A percentile compares a stretch with the other conserved stretches of the same genome.
Evolutionary conservation across 2,888 invertebrate genomes (phyloP).

Genomic region (Drosophila macrospina): DNA sequence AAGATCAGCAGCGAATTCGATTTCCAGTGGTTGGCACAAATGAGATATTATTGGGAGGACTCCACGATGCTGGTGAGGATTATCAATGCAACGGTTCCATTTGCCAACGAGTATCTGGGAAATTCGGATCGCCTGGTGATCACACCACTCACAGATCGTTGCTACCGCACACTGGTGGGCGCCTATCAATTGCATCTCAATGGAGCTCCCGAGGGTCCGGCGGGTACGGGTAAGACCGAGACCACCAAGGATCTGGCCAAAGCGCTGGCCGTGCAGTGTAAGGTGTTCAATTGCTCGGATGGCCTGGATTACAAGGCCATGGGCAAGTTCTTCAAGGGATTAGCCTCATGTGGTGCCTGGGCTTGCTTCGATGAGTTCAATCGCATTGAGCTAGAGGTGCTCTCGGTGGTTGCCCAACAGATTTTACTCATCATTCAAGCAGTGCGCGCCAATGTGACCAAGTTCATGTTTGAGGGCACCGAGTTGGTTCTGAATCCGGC

Average conservation of each 20-base stretch:
- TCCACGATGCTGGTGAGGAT: conserved; percentile 87
- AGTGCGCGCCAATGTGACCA: conserved; percentile 86
- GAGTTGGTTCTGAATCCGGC: conserved; percentile 87
- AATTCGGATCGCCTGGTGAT: conserved; percentile 88
- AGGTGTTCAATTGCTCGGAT: conserved; percentile 91
- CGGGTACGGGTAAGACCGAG: conserved; percentile 96
- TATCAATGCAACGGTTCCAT: conserved; percentile 89
- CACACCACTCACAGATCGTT: conserved; percentile 88
- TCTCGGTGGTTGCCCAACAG: conserved; percentile 91
- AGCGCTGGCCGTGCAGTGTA: conserved; percentile 94
- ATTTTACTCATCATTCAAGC: conserved; percentile 89
- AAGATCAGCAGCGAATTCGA: conserved; percentile 87
- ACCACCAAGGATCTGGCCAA: conserved; percentile 97
- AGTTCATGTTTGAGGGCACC: conserved; percentile 88
- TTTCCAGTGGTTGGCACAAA: conserved; percentile 90
- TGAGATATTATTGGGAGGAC: conserved; percentile 90
- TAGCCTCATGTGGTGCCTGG: conserved; percentile 91
- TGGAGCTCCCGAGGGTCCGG: conserved; percentile 90
- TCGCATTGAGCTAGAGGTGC: conserved; percentile 89
- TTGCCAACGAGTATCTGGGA: conserved; percentile 91
- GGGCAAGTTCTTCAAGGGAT: conserved; percentile 90
- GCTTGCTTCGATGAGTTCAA: conserved; percentile 91
- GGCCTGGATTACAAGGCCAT: conserved; percentile 90
- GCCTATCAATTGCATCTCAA: conserved; percentile 90
- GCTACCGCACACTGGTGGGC: conserved; percentile 90